phyloP scores from a whole-genome alignment of 2,113 vertebrate species.

The Ranitomeya variabilis region DNA sequence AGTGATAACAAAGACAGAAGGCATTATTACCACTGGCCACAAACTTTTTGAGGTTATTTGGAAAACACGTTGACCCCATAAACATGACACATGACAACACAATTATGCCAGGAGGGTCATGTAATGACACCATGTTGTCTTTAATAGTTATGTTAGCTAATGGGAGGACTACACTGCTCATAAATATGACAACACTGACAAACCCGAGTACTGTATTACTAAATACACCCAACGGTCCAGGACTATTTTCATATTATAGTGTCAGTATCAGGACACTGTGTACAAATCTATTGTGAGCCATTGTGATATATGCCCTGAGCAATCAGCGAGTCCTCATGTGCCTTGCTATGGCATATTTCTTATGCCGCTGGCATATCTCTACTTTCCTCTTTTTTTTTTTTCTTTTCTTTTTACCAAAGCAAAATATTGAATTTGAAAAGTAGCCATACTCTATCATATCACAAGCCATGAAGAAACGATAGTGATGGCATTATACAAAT shows the following conservation, averaged over 20 bases:
- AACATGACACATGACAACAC: constrained; percentile 39
- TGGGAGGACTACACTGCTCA: neutral
- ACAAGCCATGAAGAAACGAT: constrained; percentile 1
- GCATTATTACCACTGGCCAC: constrained; percentile 43
- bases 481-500: neutral
- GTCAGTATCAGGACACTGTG: constrained; percentile 34
- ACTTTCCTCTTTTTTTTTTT: constrained; percentile 24
- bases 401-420: neutral
- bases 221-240: constrained; percentile 1
- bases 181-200: constrained; percentile 18
- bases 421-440: constrained; percentile 44
- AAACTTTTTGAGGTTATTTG: constrained; percentile 40
- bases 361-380: constrained; percentile 1
- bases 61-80: constrained; percentile 38
- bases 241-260: constrained; percentile 45
- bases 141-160: constrained; percentile 16
- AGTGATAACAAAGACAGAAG: constrained; percentile 50
- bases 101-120: constrained; percentile 24
- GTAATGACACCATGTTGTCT: constrained; percentile 20
- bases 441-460: constrained; percentile 26
- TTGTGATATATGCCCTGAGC: constrained; percentile 47
- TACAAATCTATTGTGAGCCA: constrained; percentile 49
- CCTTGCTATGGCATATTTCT: constrained; percentile 18
- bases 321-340: constrained; percentile 19
- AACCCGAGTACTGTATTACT: constrained; percentile 5